These are phyloP conservation scores for Cottoperca gobio DNA, from an alignment of 2,797 vertebrate genomes.

Conservation along the genomic window DNA sequence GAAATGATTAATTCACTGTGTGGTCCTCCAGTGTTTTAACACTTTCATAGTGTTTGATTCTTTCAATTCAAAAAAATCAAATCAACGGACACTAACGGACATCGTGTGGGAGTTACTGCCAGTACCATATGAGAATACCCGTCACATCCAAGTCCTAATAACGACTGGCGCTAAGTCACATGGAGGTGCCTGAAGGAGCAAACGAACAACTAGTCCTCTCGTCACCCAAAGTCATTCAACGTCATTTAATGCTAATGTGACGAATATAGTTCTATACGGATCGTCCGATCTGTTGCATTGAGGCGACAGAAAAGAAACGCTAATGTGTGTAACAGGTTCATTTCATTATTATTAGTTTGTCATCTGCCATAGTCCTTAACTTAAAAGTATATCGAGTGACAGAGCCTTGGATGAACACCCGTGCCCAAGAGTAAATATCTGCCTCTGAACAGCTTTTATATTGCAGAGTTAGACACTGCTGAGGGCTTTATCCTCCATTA, in stretches of 20 bases:
- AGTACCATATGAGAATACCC: not conserved
- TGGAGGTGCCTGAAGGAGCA: not conserved
- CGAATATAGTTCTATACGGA: not conserved
- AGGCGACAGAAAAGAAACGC: not conserved
- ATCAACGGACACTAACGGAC: not conserved
- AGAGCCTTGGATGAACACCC: conserved; percentile 18
- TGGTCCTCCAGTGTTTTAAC: not conserved
- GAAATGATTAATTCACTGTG: not conserved
- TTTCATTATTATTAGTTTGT: not conserved
- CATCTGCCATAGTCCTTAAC: not conserved
- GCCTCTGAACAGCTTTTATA: conserved; percentile 42
- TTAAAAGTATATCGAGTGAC: not conserved
- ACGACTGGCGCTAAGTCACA: too few species aligned
- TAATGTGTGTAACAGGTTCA: not conserved
- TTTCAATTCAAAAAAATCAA: not conserved
- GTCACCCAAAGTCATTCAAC: not conserved
- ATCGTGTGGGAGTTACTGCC: not conserved
- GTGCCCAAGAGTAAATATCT: conserved; percentile 48
- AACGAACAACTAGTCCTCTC: not conserved
- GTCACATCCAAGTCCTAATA: not conserved
- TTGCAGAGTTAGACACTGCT: conserved; percentile 46
- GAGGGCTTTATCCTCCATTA: conserved; percentile 70
- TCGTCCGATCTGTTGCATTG: not conserved
- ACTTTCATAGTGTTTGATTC: not conserved
- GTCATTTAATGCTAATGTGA: not conserved